Base-by-base conservation (phyloP, 2,888 invertebrate genomes). In the Pharmacophagus antenor region DNA sequence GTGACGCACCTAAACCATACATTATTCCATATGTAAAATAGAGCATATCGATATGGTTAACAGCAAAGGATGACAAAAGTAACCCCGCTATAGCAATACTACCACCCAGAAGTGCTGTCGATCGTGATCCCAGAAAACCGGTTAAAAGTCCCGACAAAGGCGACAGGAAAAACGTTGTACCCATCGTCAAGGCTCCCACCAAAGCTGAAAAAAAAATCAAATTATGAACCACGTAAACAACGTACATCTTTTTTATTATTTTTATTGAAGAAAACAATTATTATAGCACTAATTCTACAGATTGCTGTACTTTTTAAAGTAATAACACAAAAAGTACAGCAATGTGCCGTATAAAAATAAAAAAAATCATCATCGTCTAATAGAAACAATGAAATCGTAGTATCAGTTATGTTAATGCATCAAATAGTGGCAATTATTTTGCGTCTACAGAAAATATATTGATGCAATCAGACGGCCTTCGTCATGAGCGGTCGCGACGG, bases 1-100 rank as follows among this genome's bases (percentile, higher is more conserved):
- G 88, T 0, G 98, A 97, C 2, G 96, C 96, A 10, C 98, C 98
- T 27, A 96, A 79, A 0, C 98, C 98, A 69, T 96, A 96, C 93
- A 98, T 93, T 25, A 98, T 86, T 10, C 98, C 97, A 78, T 97
- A 98, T 0, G 97, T 97, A 62, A 98, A 91, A 82, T 94, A 97
- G 56, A 98, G 92, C 17, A 94, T 92, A 69, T 93, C 92, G 10
- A 97, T 93, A 69, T 93, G 90, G 64, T 94, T 77, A 20, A 80
- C 91, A 65, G 94, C 92, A 73, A 96, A 95, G 0, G 97, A 97
- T 10, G 97, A 96, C 15, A 95, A 77, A 54, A 97, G 78, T 88
- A 98, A 93, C 53, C 97, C 97, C 10, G 91, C 77, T 2, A 95
- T 92, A 0, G 97, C 96, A 41, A 98, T 88, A 37, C 93, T 84